Evolutionary conservation across 1,140 invertebrate genomes (phyloP).

Genomic region (Papilio aristodemus): DNA sequence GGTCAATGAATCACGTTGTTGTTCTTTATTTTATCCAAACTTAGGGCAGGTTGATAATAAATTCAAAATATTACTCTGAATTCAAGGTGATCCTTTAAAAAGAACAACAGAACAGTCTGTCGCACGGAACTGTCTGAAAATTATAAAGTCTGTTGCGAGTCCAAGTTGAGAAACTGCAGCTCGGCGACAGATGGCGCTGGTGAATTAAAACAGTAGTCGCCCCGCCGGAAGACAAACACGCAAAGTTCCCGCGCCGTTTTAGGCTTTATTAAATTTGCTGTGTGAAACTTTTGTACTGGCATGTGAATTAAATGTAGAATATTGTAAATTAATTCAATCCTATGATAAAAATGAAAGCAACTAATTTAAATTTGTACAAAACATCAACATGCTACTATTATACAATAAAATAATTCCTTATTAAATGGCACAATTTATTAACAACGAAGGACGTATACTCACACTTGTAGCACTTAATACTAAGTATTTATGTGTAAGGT

Average conservation of each 20-base stretch:
- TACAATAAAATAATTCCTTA: too few species aligned
- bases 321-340: background rate
- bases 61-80: conserved; percentile 25
- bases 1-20: background rate
- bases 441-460: background rate
- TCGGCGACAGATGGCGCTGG: conserved; percentile 48
- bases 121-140: conserved; percentile 31
- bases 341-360: too few species aligned
- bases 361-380: too few species aligned
- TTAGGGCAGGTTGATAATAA: conserved; percentile 12
- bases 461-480: background rate
- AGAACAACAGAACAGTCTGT: conserved; percentile 31
- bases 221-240: conserved; percentile 41
- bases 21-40: background rate
- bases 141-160: conserved; percentile 42
- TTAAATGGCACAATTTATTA: too few species aligned
- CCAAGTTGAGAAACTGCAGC: conserved; percentile 38
- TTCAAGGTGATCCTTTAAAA: conserved; percentile 30
- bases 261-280: conserved; percentile 41
- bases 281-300: conserved; percentile 28
- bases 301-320: background rate
- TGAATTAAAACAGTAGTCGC: conserved; percentile 45
- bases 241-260: conserved; percentile 42
- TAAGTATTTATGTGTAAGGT: too few species aligned
- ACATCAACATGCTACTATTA: too few species aligned